Conservation (phyloP, 2,797 vertebrate genomes). For the Sus cebifrons region DNA sequence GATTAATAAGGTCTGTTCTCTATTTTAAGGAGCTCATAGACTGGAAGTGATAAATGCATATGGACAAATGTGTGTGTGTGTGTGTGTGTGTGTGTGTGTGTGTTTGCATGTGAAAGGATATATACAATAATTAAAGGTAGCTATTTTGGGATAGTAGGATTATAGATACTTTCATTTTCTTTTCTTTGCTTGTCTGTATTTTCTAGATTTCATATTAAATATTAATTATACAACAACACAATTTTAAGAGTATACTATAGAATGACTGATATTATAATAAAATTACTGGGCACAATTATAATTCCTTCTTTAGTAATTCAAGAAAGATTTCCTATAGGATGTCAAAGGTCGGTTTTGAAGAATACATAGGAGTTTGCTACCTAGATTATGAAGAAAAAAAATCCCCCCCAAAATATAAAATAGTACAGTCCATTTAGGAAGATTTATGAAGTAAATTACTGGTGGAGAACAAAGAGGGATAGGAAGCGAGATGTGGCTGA, state of each 20-base stretch:
- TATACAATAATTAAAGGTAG: background rate
- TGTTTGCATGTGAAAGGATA: background rate
- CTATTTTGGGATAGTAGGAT: background rate
- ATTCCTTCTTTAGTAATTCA: constrained; percentile 28
- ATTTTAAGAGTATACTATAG: background rate
- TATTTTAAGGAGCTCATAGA: constrained; percentile 20
- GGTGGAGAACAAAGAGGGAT: background rate
- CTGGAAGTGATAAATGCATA: constrained; percentile 26
- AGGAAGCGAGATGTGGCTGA: background rate
- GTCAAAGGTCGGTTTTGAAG: constrained; percentile 22
- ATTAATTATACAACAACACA: background rate
- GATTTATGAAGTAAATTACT: constrained; percentile 2
- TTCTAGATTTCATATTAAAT: background rate
- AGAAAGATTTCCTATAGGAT: background rate
- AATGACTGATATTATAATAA: background rate
- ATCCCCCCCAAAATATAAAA: background rate
- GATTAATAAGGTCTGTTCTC: constrained; percentile 36
- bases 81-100: background rate
- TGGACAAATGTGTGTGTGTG: background rate
- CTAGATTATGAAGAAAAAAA: constrained; percentile 4
- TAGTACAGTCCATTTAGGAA: background rate
- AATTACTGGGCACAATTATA: constrained; percentile 25
- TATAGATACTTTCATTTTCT: background rate
- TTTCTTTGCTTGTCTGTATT: background rate
- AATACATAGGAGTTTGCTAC: constrained; percentile 20